Evolutionary conservation across 2,113 vertebrate genomes (phyloP).

Genomic region (Hepsetus odoe): DNA sequence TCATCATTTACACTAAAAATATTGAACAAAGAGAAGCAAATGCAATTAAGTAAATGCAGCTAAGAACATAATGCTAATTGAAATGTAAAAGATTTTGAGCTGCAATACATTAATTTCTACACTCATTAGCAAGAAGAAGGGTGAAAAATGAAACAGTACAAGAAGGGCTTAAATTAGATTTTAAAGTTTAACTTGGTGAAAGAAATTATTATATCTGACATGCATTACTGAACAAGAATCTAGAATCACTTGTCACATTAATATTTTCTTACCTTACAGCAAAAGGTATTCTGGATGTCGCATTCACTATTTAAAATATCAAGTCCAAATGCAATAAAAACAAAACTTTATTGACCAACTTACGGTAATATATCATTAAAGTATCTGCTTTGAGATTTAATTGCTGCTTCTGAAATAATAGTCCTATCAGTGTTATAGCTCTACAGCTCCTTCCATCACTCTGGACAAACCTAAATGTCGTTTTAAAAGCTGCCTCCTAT

Average conservation of each 20-base stretch:
- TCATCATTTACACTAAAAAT: constrained; percentile 21
- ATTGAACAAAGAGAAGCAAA: constrained; percentile 33
- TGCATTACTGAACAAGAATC: neutral
- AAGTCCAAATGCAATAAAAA: neutral
- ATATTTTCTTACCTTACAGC: neutral
- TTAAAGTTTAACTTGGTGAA: constrained; percentile 54
- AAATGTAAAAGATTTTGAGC: constrained; percentile 50
- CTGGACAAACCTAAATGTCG: neutral
- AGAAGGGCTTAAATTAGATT: constrained; percentile 51
- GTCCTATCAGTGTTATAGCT: neutral
- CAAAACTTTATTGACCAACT: neutral
- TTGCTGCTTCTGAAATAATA: neutral
- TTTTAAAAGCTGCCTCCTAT: neutral
- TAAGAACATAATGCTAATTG: constrained; percentile 46
- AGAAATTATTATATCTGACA: constrained; percentile 42
- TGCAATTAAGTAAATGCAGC: constrained; percentile 45
- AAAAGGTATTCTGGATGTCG: neutral
- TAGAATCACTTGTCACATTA: neutral
- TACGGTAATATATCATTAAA: neutral
- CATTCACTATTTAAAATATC: neutral
- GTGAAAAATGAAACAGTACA: constrained; percentile 50
- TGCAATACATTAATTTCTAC: constrained; percentile 46
- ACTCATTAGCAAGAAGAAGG: constrained; percentile 40
- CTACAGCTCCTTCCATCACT: neutral
- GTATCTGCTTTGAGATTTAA: neutral